These are phyloP conservation scores for Danaus plexippus DNA, from an alignment of 1,140 invertebrate species.

Conservation along the genomic window DNA sequence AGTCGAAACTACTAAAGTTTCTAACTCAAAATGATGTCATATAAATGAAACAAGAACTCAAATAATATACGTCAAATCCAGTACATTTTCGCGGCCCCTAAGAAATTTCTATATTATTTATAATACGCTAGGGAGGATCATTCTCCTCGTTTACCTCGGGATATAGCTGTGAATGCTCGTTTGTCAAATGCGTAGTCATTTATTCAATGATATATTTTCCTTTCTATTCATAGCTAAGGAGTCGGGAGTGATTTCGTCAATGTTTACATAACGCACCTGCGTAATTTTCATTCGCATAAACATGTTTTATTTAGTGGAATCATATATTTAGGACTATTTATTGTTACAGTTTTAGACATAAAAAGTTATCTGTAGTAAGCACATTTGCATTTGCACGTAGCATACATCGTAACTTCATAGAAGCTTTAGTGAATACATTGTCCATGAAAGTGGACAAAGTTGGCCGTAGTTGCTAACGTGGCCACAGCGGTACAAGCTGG, in stretches of 20 bases:
- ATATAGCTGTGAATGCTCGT: conserved; percentile 67
- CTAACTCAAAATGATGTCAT: no score
- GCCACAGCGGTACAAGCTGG: conserved; percentile 22
- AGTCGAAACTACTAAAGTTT: no score
- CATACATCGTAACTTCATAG: conserved; percentile 13
- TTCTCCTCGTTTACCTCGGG: conserved; percentile 61
- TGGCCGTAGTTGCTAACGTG: conserved; percentile 20
- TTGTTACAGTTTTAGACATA: conserved; percentile 1
- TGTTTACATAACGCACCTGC: conserved; percentile 11
- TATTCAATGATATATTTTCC: conserved; percentile 65
- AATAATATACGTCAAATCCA: conserved; percentile 51
- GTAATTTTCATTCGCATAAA: conserved; percentile 4
- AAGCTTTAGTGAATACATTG: conserved; percentile 22
- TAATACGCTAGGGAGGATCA: conserved; percentile 67
- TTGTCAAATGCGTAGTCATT: conserved; percentile 70
- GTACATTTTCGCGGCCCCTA: conserved; percentile 57
- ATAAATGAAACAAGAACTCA: conserved; percentile 15
- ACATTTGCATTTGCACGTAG: conserved; percentile 16
- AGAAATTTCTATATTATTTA: conserved; percentile 65
- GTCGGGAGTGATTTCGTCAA: conserved; percentile 27
- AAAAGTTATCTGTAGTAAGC: conserved; percentile 19
- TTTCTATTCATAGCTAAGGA: conserved; percentile 51
- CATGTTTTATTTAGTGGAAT: conserved; percentile 1
- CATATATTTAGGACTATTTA: neutral
- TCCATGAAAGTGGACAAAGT: conserved; percentile 20